These are phyloP conservation scores for Drosophila seclusa DNA, from an alignment of 2,888 invertebrate genomes.

Conservation along the genomic window DNA sequence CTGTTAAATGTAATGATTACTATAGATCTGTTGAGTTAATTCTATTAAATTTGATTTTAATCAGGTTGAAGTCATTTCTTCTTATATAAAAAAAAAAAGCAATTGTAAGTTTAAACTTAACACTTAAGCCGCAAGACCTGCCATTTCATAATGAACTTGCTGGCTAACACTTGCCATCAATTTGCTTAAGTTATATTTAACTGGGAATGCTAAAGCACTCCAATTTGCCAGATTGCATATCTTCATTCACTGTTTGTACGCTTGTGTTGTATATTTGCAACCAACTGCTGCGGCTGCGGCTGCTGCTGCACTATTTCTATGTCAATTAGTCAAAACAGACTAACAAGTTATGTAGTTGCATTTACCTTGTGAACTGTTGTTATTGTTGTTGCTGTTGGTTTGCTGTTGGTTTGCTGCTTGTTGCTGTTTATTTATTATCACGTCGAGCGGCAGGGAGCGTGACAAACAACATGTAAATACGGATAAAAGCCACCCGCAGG, in stretches of 20 bases:
- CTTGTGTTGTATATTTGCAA: slow-evolving; percentile 26
- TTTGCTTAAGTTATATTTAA: slow-evolving; percentile 1
- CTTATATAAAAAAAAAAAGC: background rate
- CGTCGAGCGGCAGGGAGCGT: slow-evolving; percentile 51
- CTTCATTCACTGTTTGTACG: slow-evolving; percentile 12
- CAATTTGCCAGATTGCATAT: slow-evolving; percentile 32
- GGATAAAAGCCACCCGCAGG: slow-evolving; percentile 34
- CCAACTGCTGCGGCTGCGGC: slow-evolving; percentile 11
- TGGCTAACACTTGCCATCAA: background rate
- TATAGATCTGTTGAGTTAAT: background rate
- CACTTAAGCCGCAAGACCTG: background rate
- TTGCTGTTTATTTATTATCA: slow-evolving; percentile 42
- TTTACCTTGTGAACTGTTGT: slow-evolving; percentile 14
- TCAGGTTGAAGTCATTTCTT: background rate
- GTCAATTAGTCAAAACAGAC: slow-evolving; percentile 74
- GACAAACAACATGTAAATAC: slow-evolving; percentile 70
- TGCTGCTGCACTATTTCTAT: slow-evolving; percentile 34
- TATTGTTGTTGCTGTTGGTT: slow-evolving; percentile 6
- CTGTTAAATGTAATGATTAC: background rate
- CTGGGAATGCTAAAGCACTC: background rate
- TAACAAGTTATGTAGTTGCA: slow-evolving; percentile 61
- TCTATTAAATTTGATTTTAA: background rate
- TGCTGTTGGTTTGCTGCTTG: slow-evolving; percentile 1
- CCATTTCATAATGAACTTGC: background rate
- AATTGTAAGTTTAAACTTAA: background rate